Evolutionary conservation across 1,140 invertebrate species (phyloP), one percentile per base, ranked within the genome.

Genomic region (Caenorhabditis briggsae): DNA sequence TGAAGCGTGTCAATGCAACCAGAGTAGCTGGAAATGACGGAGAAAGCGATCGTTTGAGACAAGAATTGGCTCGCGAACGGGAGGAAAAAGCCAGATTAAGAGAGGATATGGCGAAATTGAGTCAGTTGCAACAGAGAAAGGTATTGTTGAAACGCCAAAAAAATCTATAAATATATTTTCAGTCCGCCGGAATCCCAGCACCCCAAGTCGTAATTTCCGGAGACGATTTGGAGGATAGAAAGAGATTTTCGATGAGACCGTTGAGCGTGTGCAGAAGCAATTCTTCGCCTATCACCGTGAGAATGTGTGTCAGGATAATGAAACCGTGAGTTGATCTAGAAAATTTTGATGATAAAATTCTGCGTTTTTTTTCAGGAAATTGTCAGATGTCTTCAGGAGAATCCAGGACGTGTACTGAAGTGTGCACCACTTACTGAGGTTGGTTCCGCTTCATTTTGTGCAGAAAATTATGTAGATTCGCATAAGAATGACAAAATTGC

Each of bases 171-270:
- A 64, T 82, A 41, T 74, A 2, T 12, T 78, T 61, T 48, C 78
- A 87, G 82, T 20, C 55, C 20, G 50, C 70, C 23, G 53, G 78
- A 56, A 8, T 70, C 84, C 5, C 86, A 16, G 64, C 61, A 5
- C 23, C 86, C 33, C 74, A 85, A 87, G 33, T 56, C 25, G 16
- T 11, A 9, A 20, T 87, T 61, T 84, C 82, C n/a, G 82, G 78
- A n/a, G 58, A 87, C 14, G 87, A 88, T 53, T 64, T 86, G 11
- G 87, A 88, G 46, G 87, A 88, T 41, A 82, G 87, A 46, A 88
- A 88, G 85, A 86, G 82, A 64, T 88, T 70, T 88, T 88, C 53
- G 87, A 88, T 33, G 87, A 88, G 8, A 88, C 87, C n/a, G 87
- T 88, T 6, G 87, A 88, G 33, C 87, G 87, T 48, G 87, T 88